phyloP scores from a whole-genome alignment of 2,113 vertebrate species.

The Microcebus murinus region DNA sequence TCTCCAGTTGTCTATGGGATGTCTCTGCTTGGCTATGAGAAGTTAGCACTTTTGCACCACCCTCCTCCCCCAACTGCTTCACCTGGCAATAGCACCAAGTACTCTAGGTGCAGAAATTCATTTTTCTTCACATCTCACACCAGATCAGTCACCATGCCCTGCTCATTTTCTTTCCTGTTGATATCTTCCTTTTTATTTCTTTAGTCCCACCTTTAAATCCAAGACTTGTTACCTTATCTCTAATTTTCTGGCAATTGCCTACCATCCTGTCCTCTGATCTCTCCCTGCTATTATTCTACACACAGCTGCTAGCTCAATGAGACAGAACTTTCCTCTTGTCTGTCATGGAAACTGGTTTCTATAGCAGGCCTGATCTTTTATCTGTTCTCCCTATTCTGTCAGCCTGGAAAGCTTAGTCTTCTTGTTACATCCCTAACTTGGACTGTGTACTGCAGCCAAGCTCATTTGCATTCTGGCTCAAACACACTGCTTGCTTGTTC shows the following conservation, averaged over 20 bases:
- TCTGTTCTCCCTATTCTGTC: not conserved
- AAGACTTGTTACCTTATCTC: not conserved
- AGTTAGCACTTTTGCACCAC: not conserved
- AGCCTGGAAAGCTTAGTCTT: not conserved
- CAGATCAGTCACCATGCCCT: not conserved
- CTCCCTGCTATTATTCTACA: not conserved
- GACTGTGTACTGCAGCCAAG: not conserved
- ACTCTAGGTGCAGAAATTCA: not conserved
- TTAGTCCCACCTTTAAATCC: not conserved
- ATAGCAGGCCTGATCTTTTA: not conserved
- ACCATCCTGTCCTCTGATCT: not conserved
- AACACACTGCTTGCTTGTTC: not conserved
- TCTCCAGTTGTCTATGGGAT: not conserved
- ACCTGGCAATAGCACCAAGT: not conserved
- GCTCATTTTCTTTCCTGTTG: not conserved
- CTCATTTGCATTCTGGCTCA: not conserved
- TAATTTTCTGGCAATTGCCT: not conserved
- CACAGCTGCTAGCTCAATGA: not conserved
- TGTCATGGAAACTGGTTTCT: not conserved
- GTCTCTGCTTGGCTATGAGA: not conserved
- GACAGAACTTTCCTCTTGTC: not conserved
- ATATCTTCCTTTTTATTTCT: not conserved
- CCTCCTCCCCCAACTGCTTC: not conserved
- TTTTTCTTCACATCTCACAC: not conserved
- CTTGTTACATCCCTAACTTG: not conserved